Conservation (phyloP, 2,888 invertebrate species). For the Caenorhabditis auriculariae region DNA sequence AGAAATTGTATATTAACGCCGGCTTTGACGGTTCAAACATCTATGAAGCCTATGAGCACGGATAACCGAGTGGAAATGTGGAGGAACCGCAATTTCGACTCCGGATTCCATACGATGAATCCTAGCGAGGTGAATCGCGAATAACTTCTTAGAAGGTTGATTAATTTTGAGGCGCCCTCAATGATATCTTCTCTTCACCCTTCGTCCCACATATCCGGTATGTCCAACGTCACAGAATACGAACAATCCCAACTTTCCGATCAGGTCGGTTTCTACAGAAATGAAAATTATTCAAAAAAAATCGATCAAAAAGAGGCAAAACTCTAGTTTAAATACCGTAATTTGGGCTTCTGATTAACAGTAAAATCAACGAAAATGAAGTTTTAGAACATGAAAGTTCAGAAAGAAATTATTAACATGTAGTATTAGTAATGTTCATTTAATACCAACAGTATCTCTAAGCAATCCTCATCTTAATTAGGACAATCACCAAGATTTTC, state of each 20-base stretch:
- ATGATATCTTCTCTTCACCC: constrained; percentile 47
- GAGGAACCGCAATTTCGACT: constrained; percentile 49
- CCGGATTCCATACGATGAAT: constrained; percentile 58
- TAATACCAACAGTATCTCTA: too few relatives aligned
- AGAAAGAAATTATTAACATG: background rate
- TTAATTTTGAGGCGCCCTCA: constrained; percentile 45
- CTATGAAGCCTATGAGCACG: too few relatives aligned
- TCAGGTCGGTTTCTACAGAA: constrained; percentile 8
- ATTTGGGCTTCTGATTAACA: too few relatives aligned
- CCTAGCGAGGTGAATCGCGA: constrained; percentile 50
- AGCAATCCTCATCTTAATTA: too few relatives aligned
- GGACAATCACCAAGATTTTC: too few relatives aligned
- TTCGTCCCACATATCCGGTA: constrained; percentile 45
- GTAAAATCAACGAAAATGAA: too few relatives aligned
- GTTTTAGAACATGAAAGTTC: too few relatives aligned
- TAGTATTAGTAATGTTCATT: too few relatives aligned
- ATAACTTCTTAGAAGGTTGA: too few relatives aligned
- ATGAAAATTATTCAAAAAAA: background rate
- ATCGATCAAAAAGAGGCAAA: background rate
- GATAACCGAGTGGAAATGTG: constrained; percentile 42
- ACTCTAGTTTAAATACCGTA: too few relatives aligned
- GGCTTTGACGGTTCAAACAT: too few relatives aligned
- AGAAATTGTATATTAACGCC: too few relatives aligned
- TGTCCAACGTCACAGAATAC: constrained; percentile 42
- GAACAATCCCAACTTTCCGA: constrained; percentile 30